Base-by-base conservation (phyloP, 2,113 vertebrate genomes). In the Eubucco bourcierii region DNA sequence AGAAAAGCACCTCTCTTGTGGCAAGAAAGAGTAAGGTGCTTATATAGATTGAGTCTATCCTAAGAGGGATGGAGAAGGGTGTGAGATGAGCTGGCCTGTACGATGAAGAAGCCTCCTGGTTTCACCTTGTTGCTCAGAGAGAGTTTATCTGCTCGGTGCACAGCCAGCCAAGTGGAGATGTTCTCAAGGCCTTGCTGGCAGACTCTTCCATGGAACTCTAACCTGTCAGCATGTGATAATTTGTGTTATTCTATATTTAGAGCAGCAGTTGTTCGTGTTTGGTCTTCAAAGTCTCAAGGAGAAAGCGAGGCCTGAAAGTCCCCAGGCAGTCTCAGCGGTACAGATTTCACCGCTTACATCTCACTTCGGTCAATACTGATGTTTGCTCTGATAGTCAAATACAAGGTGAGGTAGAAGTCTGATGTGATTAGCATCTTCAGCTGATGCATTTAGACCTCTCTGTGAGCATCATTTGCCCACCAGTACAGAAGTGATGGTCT, bases 181-280 rank as follows among this genome's bases (percentile, higher is more conserved):
- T 70, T 93, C 97, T 74, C 93, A 95, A 87, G 76, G 75, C 84
- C 37, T 71, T 65, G 58, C 60, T 91, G 85, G 61, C 94, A 96
- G 81, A 52, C 27, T 72, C 90, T 64, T 84, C 85, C 84, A 64
- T 82, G 95, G 89, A 95, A 94, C 85, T 81, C 82, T 88, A 87
- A 93, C 74, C 88, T 93, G 80, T 86, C 89, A 68, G 73, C 78
- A 88, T 89, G 94, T 94, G 93, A 75, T 81, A 94, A 97, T 94
- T 96, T 94, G 87, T 95, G 93, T 91, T 88, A 74, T 84, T 93
- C 90, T 95, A 87, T 87, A 88, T 93, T 95, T 96, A 94, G 88
- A 91, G 86, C n/a, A 33, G 56, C 82, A 80, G 44, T 80, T 95
- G 92, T 91, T 95, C 90, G 2, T 24, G 64, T 53, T 56, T 84